phyloP scores from a whole-genome alignment of 2,797 vertebrate genomes.

The Alosa sapidissima region DNA sequence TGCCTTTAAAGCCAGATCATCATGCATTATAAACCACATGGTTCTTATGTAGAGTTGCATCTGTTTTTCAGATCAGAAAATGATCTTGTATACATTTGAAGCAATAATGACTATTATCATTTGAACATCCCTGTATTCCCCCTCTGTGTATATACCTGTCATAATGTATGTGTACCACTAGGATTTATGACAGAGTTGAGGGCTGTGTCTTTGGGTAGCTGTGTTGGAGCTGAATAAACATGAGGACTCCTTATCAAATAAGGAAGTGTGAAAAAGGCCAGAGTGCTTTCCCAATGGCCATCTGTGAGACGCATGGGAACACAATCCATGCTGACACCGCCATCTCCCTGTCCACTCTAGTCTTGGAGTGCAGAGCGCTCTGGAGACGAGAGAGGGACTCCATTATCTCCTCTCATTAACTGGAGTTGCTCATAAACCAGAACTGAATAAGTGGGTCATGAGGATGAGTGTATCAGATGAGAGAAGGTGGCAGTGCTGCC shows the following conservation, averaged over 20 bases:
- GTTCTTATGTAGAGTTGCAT: neutral
- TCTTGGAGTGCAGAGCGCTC: slow-evolving; percentile 6
- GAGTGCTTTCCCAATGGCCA: slow-evolving; percentile 65
- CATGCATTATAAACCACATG: neutral
- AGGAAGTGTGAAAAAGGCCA: slow-evolving; percentile 57
- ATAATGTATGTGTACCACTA: neutral
- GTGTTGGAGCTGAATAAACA: slow-evolving; percentile 72
- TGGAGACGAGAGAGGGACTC: neutral
- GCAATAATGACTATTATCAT: neutral
- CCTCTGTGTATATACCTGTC: neutral
- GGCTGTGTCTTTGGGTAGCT: slow-evolving; percentile 41
- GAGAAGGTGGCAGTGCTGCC: neutral
- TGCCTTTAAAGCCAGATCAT: too few relatives aligned
- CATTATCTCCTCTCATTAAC: neutral
- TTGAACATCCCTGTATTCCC: neutral
- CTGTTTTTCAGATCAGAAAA: neutral
- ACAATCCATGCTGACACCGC: slow-evolving; percentile 54
- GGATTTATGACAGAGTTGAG: neutral
- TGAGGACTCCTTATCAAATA: slow-evolving; percentile 72
- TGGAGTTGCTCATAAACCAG: slow-evolving; percentile 4
- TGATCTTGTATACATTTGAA: neutral
- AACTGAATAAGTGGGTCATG: slow-evolving; percentile 14
- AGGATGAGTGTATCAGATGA: neutral
- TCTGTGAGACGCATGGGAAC: slow-evolving; percentile 52
- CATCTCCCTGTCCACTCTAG: slow-evolving; percentile 49